Evolutionary conservation across 2,113 vertebrate species (phyloP), one percentile per base, ranked within the genome.

Genomic region (Pterocles burchelli): DNA sequence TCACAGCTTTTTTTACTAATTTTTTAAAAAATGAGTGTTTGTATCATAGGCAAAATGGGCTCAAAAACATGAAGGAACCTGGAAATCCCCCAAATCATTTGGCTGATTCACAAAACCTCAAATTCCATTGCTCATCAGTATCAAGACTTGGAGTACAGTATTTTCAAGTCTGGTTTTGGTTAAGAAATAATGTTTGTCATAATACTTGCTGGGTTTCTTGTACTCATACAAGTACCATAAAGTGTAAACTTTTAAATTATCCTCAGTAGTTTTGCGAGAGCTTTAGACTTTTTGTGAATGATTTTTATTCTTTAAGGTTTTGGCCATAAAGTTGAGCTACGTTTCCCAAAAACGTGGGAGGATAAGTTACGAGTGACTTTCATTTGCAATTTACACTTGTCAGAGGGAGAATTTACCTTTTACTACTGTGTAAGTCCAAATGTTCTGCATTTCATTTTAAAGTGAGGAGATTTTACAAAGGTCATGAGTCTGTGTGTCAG

Each of bases 241-340:
- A 98, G 96, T 12, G 55, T 94, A 96, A 97, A 94, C 80, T 96
- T 97, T 95, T 91, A 96, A 97, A 95, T 95, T 97, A 88, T 96
- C 74, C 59, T 93, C 70, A 75, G 90, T 93, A 95, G 93, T 96
- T 97, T 97, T 96, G 81, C 54, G 91, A 90, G 94, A 76, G 83
- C 88, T 96, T 97, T 97, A 97, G 95, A 88, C 43, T 55, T 96
- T 96, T 94, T 84, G 91, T 81, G 61, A 95, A 96, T 72, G 57
- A 75, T 77, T 97, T 97, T 97, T 95, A 75, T 96, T 87, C 90
- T 97, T 94, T 97, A 95, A 97, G 93, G 81, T 90, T 80, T 84
- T 84, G 29, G n/a, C 36, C 24, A 45, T 95, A 79, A 98, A 97
- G 90, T 93, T 96, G 83, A 97, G 63, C 3, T 87, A 94, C 92